A percentile compares a stretch with the other conserved stretches of the same genome.
Conservation (phyloP, 2,113 vertebrate species). For the Hydropotes inermis region DNA sequence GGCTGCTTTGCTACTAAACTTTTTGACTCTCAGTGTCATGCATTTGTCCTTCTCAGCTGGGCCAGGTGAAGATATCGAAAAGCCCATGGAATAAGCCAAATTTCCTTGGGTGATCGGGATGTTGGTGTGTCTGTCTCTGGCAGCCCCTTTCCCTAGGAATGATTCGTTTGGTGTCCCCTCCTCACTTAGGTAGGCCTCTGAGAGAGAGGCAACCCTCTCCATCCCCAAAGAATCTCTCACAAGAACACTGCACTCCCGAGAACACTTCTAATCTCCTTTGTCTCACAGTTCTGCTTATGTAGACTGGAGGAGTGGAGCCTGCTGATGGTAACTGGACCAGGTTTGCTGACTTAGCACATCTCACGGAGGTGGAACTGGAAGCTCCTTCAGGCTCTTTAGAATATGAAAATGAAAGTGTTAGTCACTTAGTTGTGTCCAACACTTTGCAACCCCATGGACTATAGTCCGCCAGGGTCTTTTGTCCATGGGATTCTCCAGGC, state of each 20-base stretch:
- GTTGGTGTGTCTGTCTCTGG: not conserved
- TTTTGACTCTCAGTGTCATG: not conserved
- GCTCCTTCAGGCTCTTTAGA: not conserved
- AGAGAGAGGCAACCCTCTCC: not conserved
- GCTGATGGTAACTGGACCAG: not conserved
- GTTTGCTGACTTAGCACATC: not conserved
- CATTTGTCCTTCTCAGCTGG: not conserved
- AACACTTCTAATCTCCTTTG: not conserved
- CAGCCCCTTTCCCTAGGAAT: not conserved
- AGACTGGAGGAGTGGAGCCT: not conserved
- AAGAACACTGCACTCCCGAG: not conserved
- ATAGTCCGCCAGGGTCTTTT: not conserved
- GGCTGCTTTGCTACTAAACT: not conserved
- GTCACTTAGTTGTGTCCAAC: not conserved
- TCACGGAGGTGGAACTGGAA: not conserved
- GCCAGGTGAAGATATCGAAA: not conserved
- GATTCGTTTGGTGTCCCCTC: not conserved
- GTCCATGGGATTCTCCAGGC: not conserved
- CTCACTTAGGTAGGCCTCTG: not conserved
- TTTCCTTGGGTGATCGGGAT: not conserved
- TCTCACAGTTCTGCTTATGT: not conserved
- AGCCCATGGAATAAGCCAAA: rapidly evolving
- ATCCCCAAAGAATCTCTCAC: not conserved
- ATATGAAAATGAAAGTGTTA: not conserved
- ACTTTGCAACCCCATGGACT: not conserved